Conservation (phyloP, 2,888 invertebrate species). For the Carpatolechia fugitivella region DNA sequence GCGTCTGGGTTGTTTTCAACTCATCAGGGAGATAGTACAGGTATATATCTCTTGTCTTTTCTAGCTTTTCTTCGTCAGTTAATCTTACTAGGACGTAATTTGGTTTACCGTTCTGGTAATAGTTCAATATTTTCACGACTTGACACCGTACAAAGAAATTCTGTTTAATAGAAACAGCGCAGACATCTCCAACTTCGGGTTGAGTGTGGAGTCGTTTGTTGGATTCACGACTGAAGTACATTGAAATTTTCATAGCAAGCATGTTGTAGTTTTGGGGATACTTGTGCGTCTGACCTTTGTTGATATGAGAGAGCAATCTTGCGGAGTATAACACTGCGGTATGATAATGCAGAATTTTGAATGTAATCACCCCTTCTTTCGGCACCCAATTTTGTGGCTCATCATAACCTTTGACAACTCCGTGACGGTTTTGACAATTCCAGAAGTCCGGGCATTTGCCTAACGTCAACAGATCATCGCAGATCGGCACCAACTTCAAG, state of each 20-base stretch:
- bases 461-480: slow-evolving; percentile 80
- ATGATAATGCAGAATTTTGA: slow-evolving; percentile 77
- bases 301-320: slow-evolving; percentile 51
- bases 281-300: slow-evolving; percentile 36
- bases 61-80: slow-evolving; percentile 79
- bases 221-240: slow-evolving; percentile 53
- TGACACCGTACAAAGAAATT: slow-evolving; percentile 77
- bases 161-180: slow-evolving; percentile 70
- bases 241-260: slow-evolving; percentile 58
- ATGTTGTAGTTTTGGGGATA: slow-evolving; percentile 53
- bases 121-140: slow-evolving; percentile 65
- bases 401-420: slow-evolving; percentile 73
- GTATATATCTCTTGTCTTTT: slow-evolving; percentile 54
- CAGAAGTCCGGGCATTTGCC: slow-evolving; percentile 81
- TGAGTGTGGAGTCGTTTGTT: slow-evolving; percentile 56
- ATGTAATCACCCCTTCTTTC: slow-evolving; percentile 74
- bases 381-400: slow-evolving; percentile 76
- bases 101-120: slow-evolving; percentile 47
- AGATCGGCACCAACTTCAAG: slow-evolving; percentile 67
- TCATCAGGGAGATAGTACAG: slow-evolving; percentile 74
- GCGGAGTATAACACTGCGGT: slow-evolving; percentile 82
- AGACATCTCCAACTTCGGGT: slow-evolving; percentile 77
- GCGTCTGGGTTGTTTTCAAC: slow-evolving; percentile 64
- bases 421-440: slow-evolving; percentile 82
- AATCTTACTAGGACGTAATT: slow-evolving; percentile 70